phyloP scores from a whole-genome alignment of 2,113 vertebrate species.

The Bubo scandiacus region DNA sequence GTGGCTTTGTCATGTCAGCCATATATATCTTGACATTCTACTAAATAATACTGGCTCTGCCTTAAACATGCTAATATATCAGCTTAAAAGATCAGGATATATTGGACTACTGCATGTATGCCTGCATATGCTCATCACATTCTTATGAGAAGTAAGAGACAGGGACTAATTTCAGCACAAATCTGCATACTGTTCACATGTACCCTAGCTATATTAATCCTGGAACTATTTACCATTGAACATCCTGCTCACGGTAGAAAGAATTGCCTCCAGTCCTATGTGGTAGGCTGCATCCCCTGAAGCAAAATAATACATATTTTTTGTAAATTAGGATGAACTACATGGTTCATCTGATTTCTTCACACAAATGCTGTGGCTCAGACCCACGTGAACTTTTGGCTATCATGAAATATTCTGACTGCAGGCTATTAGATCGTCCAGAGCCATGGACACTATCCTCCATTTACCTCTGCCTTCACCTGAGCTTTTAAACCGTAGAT shows the following conservation, averaged over 20 bases:
- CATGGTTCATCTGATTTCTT: background rate
- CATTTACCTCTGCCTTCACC: background rate
- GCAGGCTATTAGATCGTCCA: background rate
- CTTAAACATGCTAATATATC: background rate
- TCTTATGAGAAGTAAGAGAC: background rate
- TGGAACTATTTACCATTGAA: background rate
- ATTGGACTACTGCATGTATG: background rate
- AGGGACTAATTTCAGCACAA: slow-evolving; percentile 12
- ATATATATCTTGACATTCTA: background rate
- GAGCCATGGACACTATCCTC: background rate
- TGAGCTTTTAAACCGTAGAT: background rate
- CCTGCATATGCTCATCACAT: background rate
- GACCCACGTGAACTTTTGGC: background rate
- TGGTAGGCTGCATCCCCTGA: background rate
- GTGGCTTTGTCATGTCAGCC: background rate
- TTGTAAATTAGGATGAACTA: background rate
- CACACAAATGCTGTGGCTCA: background rate
- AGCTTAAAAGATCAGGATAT: background rate
- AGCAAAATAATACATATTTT: background rate
- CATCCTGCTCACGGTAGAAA: background rate
- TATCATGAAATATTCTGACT: background rate
- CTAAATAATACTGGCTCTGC: background rate
- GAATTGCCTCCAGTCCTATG: background rate
- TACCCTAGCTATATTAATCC: background rate
- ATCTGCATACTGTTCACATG: background rate